Evolutionary conservation across 2,888 invertebrate species (phyloP).

Genomic region (Tanytarsus gracilentus): DNA sequence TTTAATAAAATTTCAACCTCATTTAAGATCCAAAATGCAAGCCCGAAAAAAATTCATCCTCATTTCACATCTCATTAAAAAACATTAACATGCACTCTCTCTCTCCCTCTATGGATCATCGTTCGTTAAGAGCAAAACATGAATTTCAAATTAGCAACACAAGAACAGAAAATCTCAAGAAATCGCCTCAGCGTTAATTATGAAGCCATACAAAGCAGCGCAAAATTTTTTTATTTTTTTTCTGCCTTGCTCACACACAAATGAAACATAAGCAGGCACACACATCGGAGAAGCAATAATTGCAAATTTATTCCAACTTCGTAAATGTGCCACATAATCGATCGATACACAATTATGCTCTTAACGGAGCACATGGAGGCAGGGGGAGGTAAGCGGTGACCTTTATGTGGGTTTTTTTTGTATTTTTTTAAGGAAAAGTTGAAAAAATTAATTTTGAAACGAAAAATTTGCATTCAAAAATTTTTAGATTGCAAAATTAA

Average conservation of each 20-base stretch:
- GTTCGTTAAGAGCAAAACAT: background rate
- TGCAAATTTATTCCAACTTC: background rate
- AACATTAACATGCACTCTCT: background rate
- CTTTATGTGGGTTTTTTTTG: too few species aligned
- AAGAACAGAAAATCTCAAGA: background rate
- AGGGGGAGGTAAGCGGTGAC: too few species aligned
- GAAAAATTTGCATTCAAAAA: too few species aligned
- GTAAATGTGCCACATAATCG: background rate
- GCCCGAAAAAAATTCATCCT: too few species aligned
- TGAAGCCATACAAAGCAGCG: background rate
- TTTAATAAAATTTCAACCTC: too few species aligned
- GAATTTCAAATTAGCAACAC: constrained; percentile 8
- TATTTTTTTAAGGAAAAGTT: too few species aligned
- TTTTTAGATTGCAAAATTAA: too few species aligned
- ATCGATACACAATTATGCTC: constrained; percentile 3
- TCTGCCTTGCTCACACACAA: too few species aligned
- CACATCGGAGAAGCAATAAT: background rate
- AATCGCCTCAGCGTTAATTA: background rate
- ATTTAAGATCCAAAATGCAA: background rate
- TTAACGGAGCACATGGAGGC: background rate
- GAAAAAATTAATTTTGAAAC: background rate
- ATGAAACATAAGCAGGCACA: background rate
- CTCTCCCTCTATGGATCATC: too few species aligned
- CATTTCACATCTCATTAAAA: too few species aligned
- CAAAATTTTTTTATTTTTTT: background rate